Conservation (phyloP, 2,888 invertebrate species). For the Apamea anceps region DNA sequence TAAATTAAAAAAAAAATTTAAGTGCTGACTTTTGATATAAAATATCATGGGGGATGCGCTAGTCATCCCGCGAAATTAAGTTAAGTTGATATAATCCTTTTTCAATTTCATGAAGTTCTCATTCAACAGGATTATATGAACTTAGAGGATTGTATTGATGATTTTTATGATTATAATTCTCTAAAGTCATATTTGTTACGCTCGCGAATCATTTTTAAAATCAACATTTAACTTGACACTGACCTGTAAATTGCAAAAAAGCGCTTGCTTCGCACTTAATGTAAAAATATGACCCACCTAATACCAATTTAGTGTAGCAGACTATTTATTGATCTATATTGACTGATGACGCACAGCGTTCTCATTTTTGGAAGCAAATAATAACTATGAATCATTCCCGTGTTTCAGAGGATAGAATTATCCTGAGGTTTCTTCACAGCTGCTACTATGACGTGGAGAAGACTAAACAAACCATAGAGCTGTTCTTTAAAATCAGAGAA, state of each 20-base stretch:
- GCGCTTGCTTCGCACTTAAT: no score
- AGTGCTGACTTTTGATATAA: not conserved
- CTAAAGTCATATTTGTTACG: no score
- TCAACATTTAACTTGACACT: no score
- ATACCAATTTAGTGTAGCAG: not conserved
- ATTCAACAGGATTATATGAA: no score
- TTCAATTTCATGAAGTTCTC: no score
- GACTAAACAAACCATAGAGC: constrained; percentile 86
- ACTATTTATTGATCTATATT: not conserved
- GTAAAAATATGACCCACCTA: not conserved
- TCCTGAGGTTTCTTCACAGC: constrained; percentile 89
- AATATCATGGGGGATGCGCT: not conserved
- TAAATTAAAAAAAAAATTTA: no score
- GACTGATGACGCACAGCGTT: not conserved
- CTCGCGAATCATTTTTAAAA: no score
- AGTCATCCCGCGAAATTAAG: no score
- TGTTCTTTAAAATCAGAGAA: constrained; percentile 89
- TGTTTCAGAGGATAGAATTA: constrained; percentile 88
- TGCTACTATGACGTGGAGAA: constrained; percentile 90
- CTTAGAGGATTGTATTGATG: not conserved
- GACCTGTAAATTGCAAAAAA: no score
- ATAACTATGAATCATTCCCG: not conserved
- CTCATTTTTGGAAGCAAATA: not conserved
- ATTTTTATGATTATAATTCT: not conserved
- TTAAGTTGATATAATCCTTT: no score